Evolutionary conservation across 2,888 invertebrate species (phyloP).

Genomic region (Odontocerum albicorne): DNA sequence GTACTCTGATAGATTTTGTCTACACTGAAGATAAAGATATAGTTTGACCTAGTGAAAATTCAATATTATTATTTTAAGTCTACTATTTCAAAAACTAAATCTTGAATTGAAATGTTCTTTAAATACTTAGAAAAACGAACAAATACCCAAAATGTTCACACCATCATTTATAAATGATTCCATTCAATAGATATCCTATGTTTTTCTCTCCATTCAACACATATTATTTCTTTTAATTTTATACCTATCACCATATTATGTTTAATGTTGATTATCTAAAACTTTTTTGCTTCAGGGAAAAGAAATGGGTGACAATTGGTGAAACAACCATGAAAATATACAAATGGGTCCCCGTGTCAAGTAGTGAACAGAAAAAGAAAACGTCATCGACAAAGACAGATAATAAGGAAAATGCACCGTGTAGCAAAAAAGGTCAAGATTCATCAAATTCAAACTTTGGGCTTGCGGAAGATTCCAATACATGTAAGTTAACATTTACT

Average conservation of each 20-base stretch:
- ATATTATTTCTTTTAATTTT: not conserved
- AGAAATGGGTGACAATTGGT: constrained; percentile 98
- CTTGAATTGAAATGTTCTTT: too few species aligned
- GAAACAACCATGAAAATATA: constrained; percentile 98
- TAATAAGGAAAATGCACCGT: constrained; percentile 77
- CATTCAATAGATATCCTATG: too few species aligned
- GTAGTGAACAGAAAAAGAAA: constrained; percentile 77
- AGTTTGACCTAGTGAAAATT: too few species aligned
- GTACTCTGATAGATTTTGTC: too few species aligned
- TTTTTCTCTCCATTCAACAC: not conserved
- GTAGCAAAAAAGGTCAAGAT: constrained; percentile 68
- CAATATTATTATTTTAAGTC: too few species aligned
- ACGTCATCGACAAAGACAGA: constrained; percentile 63
- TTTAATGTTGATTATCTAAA: not conserved
- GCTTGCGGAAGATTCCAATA: constrained; percentile 87
- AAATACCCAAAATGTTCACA: too few species aligned
- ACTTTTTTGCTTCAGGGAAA: constrained; percentile 73
- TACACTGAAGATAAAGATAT: too few species aligned
- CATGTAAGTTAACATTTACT: constrained; percentile 63
- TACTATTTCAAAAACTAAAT: too few species aligned
- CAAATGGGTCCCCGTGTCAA: constrained; percentile 96
- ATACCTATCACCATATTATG: not conserved
- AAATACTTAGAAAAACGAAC: too few species aligned
- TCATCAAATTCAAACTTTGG: constrained; percentile 83
- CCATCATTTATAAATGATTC: too few species aligned